Base-by-base conservation (phyloP, 1,140 invertebrate genomes). In the Dendrolimus punctatus region DNA sequence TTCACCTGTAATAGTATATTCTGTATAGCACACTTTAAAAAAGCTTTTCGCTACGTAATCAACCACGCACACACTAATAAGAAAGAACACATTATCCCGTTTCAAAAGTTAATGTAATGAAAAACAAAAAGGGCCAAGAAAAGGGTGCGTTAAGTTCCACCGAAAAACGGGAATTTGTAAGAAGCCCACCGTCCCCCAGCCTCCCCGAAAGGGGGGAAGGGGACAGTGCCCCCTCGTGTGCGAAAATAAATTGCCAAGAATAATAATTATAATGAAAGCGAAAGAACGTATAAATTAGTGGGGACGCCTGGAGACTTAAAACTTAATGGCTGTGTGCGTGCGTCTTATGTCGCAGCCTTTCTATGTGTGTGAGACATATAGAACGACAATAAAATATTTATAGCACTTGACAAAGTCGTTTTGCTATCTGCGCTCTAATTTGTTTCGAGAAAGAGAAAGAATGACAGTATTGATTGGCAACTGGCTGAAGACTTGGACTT, bases 261-360 rank as follows among this genome's bases (percentile, higher is more conserved):
- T 85, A 84, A 85, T 85, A 85, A 85, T 85, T 85, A 85, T 85
- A 85, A 85, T 81, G 82, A 85, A 85, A 85, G 77, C 76, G 82
- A 85, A 85, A 85, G 80, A 85, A 85, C 77, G 78, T 82, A 85
- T 85, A 85, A 85, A 85, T 85, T 85, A 84, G 80, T 85, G 73
- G 82, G 80, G 82, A 81, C 79, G 76, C 64, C 62, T 71, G 60
- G 59, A 64, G 65, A 65, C 64, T 73, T 63, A 65, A 64, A 63
- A 66, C 58, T 61, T 54, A 53, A 60, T 50, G 41, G 43, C 5
- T 64, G 65, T 65, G 63, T 66, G 68, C 58, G 71, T 66, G 51
- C 53, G 46, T 50, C 49, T 51, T 46, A 49, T 46, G 51, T 56
- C 50, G 39, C 46, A 46, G 37, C 6, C 23, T 41, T 43, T 57